Evolutionary conservation across 1,140 invertebrate genomes (phyloP), one percentile per base, ranked within the genome.

Genomic region (Brachionus calyciflorus): DNA sequence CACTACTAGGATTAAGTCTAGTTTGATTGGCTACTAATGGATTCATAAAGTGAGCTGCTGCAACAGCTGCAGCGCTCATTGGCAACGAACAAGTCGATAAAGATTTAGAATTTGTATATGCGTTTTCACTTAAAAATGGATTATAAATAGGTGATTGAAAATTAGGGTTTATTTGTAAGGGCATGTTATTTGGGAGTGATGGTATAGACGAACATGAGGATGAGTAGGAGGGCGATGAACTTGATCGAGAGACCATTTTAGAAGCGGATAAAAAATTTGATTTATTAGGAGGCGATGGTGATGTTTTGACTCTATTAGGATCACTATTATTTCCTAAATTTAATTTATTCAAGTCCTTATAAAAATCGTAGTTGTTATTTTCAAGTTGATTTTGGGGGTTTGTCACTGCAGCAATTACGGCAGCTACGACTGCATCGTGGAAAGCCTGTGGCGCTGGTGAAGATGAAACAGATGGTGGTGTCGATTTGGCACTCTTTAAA

Each of bases 281-380:
- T 46, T 46, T 46, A 46, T 10, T 17, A 46, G 9, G 9, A 7
- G 44, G n/a, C n/a, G n/a, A n/a, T n/a, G n/a, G n/a, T n/a, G n/a
- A n/a, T 63, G 33, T 1, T 63, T 55, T 14, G n/a, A 33, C 9
- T 0, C 3, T 26, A 33, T 44, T 65, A 4, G 9, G 26, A 12
- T 65, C 40, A 3, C 44, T 37, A 9, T 44, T 46, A 3, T 37
- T 28, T 21, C 24, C 44, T 14, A 65, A 12, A 24, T 65, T 65
- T 3, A 65, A 24, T 41, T 73, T 73, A 19, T 73, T 44, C 24
- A 73, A 28, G 46, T 73, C 69, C 21, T 55, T 49, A 30, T 73
- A 73, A 40, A 73, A 73, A 24, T 65, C 60, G 60, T 65, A 65
- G 55, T 0, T 33, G 26, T 28, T 65, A 7, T 0, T 46, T 19